Percentiles rank a stretch among this genome's conserved stretches.
phyloP scores from a whole-genome alignment of 1,140 invertebrate genomes.

The Drepana arcuata region DNA sequence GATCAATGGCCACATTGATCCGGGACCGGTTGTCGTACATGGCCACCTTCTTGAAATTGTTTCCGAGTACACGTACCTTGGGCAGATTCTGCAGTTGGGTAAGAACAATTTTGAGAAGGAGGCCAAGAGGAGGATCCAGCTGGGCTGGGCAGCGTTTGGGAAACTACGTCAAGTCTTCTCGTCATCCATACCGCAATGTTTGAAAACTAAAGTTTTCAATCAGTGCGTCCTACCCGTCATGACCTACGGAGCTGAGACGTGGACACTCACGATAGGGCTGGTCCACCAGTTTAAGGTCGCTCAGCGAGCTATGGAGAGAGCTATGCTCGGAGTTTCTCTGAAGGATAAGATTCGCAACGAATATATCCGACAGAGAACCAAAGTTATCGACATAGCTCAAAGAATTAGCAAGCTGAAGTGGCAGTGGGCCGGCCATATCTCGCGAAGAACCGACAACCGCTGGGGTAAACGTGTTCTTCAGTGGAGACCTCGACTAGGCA shows the following conservation, averaged over 20 bases:
- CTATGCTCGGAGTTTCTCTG: constrained; percentile 2
- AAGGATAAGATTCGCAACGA: neutral
- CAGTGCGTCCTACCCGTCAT: too few species aligned
- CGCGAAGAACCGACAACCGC: too few species aligned
- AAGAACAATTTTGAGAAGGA: too few species aligned
- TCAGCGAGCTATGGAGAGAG: constrained; percentile 3
- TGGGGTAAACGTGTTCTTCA: too few species aligned
- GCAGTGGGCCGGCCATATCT: constrained; percentile 1
- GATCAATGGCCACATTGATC: constrained; percentile 4
- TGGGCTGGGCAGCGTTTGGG: constrained; percentile 6
- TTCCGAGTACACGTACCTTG: constrained; percentile 8
- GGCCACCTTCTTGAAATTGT: constrained; percentile 8
- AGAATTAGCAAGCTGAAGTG: neutral
- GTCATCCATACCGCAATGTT: constrained; percentile 3
- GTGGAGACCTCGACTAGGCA: too few species aligned
- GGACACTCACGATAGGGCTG: constrained; percentile 2
- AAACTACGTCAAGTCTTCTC: constrained; percentile 4
- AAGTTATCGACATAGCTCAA: constrained; percentile 2
- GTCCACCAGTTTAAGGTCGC: too few species aligned
- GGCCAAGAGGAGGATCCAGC: constrained; percentile 3
- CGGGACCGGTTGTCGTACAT: constrained; percentile 3
- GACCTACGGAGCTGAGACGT: too few species aligned
- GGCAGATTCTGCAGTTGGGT: too few species aligned
- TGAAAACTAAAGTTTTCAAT: constrained; percentile 6
- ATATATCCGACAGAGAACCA: neutral